Conservation (phyloP, 1,140 invertebrate genomes). For the Drosophila guanche region DNA sequence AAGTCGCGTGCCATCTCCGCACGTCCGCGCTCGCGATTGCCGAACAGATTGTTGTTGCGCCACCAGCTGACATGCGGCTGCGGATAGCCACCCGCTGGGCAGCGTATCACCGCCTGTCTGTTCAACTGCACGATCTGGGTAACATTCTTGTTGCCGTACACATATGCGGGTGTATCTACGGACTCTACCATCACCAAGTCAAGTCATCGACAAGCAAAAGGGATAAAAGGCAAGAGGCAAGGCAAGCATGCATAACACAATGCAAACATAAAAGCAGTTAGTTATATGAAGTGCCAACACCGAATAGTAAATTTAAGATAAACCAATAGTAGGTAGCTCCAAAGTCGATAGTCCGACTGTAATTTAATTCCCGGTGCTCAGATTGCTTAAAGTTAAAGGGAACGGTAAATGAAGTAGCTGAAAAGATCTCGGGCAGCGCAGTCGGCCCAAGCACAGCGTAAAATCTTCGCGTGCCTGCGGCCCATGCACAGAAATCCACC, state of each 20-base stretch:
- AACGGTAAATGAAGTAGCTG: too few species aligned
- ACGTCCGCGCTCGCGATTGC: conserved; percentile 87
- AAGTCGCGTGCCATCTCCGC: conserved; percentile 91
- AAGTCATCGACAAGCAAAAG: conserved; percentile 33
- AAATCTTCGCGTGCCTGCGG: too few species aligned
- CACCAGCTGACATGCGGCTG: conserved; percentile 93
- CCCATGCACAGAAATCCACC: too few species aligned
- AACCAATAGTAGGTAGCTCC: not conserved
- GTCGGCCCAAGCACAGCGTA: too few species aligned
- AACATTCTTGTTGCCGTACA: conserved; percentile 85
- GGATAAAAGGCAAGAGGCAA: conserved; percentile 22
- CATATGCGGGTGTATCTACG: conserved; percentile 84
- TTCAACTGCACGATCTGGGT: conserved; percentile 89
- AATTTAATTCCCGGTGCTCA: not conserved
- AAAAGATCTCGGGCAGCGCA: not conserved
- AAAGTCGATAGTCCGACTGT: conserved; percentile 1
- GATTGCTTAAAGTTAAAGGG: too few species aligned
- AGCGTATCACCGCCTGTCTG: conserved; percentile 88
- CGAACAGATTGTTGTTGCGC: conserved; percentile 89
- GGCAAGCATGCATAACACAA: conserved; percentile 51
- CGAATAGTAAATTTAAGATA: conserved; percentile 11
- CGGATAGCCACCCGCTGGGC: conserved; percentile 93
- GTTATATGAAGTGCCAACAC: conserved; percentile 51
- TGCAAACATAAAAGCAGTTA: conserved; percentile 57
- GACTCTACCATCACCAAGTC: conserved; percentile 84